Evolutionary conservation across 2,113 vertebrate genomes (phyloP).

Genomic region (Junco hyemalis): DNA sequence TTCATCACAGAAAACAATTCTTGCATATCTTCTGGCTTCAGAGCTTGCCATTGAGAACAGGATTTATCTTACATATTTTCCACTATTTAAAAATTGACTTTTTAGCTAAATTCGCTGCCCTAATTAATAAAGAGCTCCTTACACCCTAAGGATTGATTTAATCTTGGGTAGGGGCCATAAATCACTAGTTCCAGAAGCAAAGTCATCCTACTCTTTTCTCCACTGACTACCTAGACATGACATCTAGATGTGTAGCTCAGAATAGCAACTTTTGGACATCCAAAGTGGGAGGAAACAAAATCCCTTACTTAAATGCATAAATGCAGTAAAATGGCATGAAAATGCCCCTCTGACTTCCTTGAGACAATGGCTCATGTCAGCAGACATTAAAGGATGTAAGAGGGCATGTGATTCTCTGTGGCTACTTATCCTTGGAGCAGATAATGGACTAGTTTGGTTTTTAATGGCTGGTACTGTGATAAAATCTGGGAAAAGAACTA

Average conservation of each 20-base stretch:
- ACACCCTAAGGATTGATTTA: neutral
- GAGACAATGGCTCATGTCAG: neutral
- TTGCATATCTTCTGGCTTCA: neutral
- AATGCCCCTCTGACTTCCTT: neutral
- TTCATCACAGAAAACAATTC: neutral
- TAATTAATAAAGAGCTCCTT: neutral
- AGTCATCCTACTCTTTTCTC: neutral
- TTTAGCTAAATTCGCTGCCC: neutral
- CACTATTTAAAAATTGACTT: neutral
- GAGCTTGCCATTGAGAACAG: fast-evolving
- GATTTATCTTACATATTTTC: neutral
- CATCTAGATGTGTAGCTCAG: fast-evolving
- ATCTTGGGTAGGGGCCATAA: neutral
- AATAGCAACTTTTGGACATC: neutral
- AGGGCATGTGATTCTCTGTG: neutral
- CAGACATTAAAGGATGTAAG: neutral
- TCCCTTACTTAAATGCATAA: neutral
- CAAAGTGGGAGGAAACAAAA: neutral
- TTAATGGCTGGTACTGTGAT: neutral
- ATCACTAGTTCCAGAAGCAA: neutral
- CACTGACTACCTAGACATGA: fast-evolving
- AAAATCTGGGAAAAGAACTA: neutral
- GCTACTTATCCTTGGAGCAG: neutral
- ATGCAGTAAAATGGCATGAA: neutral
- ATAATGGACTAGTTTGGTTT: neutral